Base-by-base conservation (phyloP, 2,797 vertebrate genomes). In the Acrossocheilus fasciatus region DNA sequence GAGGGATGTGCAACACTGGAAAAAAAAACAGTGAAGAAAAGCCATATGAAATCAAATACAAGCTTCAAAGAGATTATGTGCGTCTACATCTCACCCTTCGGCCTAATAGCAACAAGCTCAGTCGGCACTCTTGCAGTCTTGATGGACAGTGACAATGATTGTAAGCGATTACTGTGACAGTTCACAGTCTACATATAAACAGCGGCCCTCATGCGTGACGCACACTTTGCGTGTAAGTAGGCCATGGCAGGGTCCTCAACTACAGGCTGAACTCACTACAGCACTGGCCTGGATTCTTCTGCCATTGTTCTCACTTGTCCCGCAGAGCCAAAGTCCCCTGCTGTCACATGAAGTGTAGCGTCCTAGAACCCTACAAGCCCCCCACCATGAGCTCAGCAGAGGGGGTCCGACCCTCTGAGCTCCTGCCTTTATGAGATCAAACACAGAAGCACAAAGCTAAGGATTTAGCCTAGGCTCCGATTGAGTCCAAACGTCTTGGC, bases 301-400 rank as follows among this genome's bases (percentile, higher is more conserved):
- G 86, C 92, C 90, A 85, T 92, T 93, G 87, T 92, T 92, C 81
- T 89, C 84, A 88, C 82, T 30, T 84, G 45, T 36, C 43, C 79
- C 64, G 20, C 52, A 26, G 87, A 68, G 66, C 62, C 84, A 89
- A 87, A 66, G 81, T 75, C 47, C 74, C 80, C 75, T 85, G 86
- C 81, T 91, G 83, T 74, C 86, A 91, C 39, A 39, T n/a, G 87
- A 92, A 89, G 84, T 87, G 47, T 66, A 80, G 59, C 74, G 14
- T 78, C 80, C 84, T 79, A 57, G 69, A 91, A 85, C 91, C 66
- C 79, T 76, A 85, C 87, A 90, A 90, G 88, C 62, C 88, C 86
- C 85, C 89, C 62, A 86, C 82, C 15, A 57, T 4, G 76, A 87
- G 87, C 57, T 83, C 18, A 83, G 47, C 57, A 41, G 20, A 73